Conservation (phyloP, 2,888 invertebrate species). For the Andrena fulva region DNA sequence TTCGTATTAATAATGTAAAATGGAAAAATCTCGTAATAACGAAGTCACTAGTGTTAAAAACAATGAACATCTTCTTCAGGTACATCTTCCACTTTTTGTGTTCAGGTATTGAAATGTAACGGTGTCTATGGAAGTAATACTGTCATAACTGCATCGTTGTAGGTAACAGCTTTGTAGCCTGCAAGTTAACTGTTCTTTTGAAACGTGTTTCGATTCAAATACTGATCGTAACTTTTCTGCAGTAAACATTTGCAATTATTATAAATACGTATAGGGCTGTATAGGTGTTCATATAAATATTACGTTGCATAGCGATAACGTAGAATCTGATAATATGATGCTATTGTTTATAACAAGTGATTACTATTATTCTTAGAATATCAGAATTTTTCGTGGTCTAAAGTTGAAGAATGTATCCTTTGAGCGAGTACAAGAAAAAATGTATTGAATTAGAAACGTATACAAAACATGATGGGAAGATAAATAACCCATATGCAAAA, state of each 20-base stretch:
- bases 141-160: slow-evolving; percentile 9
- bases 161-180: neutral
- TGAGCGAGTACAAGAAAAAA: too few species aligned
- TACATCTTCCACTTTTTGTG: neutral
- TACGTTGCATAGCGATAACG: neutral
- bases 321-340: too few species aligned
- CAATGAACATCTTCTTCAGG: neutral
- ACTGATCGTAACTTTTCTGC: neutral
- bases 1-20: neutral
- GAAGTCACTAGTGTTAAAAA: neutral
- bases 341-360: too few species aligned
- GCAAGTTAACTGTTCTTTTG: slow-evolving; percentile 35
- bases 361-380: too few species aligned
- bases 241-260: neutral
- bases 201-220: slow-evolving; percentile 15
- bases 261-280: too few species aligned
- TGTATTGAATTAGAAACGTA: too few species aligned
- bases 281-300: neutral
- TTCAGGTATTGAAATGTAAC: slow-evolving; percentile 15
- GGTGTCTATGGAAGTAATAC: slow-evolving; percentile 13
- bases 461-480: too few species aligned
- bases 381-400: too few species aligned
- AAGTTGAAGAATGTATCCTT: too few species aligned
- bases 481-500: too few species aligned
- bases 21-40: neutral